Conservation (phyloP, 2,113 vertebrate genomes). For the Spilogale gracilis region DNA sequence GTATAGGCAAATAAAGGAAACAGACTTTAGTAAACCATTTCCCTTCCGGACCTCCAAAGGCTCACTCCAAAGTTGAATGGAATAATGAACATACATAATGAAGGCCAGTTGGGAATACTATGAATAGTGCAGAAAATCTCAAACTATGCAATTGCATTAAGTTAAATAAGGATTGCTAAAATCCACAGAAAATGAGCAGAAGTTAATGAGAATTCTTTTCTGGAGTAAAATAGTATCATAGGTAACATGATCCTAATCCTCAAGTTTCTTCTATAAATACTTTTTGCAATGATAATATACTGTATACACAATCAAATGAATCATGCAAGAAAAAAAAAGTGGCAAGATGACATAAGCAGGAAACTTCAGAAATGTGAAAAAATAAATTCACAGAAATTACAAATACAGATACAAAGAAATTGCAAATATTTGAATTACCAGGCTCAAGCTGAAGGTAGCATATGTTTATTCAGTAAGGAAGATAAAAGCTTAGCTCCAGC, state of each 20-base stretch:
- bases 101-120: neutral
- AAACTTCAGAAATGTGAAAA: neutral
- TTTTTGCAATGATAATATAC: neutral
- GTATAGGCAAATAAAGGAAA: no score
- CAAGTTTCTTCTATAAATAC: neutral
- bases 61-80: neutral
- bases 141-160: neutral
- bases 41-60: neutral
- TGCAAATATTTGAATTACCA: neutral
- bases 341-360: neutral
- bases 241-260: neutral
- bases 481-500: neutral
- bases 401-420: neutral
- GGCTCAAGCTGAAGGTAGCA: neutral
- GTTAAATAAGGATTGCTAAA: neutral
- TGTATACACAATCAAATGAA: neutral
- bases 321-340: neutral
- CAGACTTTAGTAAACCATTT: neutral
- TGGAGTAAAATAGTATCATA: neutral
- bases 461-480: neutral
- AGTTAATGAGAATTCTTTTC: slow-evolving; percentile 7
- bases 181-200: neutral
- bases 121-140: neutral
- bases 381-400: neutral
- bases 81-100: neutral